These are phyloP conservation scores for Halcyon senegalensis DNA, from an alignment of 2,113 vertebrate genomes.

Conservation along the genomic window DNA sequence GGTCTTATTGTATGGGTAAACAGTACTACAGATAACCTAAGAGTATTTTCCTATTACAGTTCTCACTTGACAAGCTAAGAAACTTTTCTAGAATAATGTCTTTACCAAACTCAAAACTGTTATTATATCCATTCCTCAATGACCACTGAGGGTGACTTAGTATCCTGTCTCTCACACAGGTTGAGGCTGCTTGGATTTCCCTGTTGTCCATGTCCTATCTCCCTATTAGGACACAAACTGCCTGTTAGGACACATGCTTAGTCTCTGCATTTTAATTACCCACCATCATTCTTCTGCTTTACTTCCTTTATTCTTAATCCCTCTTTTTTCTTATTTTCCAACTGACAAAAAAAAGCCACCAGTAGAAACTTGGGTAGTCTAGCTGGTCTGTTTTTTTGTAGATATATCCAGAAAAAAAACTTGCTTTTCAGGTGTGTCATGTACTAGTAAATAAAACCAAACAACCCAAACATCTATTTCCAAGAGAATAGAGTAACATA, in stretches of 20 bases:
- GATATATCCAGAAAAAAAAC: not conserved
- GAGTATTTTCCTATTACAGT: not conserved
- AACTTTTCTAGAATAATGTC: not conserved
- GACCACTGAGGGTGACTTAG: not conserved
- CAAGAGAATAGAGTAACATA: not conserved
- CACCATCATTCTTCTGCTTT: not conserved
- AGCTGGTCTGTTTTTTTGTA: not conserved
- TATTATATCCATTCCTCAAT: not conserved
- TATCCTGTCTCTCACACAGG: not conserved
- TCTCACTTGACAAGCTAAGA: not conserved
- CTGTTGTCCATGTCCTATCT: not conserved
- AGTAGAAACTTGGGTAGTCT: fast-evolving
- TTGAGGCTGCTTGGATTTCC: not conserved
- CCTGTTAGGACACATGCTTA: not conserved
- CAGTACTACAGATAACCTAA: not conserved
- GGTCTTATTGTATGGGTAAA: not conserved
- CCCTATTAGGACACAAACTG: not conserved
- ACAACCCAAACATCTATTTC: not conserved
- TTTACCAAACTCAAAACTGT: not conserved
- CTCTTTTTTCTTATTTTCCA: not conserved
- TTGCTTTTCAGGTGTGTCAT: not conserved
- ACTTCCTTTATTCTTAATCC: not conserved
- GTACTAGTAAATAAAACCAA: not conserved
- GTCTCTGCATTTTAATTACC: not conserved
- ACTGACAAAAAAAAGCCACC: not conserved